Evolutionary conservation across 2,113 vertebrate genomes (phyloP).

Genomic region (Pteropus alecto): DNA sequence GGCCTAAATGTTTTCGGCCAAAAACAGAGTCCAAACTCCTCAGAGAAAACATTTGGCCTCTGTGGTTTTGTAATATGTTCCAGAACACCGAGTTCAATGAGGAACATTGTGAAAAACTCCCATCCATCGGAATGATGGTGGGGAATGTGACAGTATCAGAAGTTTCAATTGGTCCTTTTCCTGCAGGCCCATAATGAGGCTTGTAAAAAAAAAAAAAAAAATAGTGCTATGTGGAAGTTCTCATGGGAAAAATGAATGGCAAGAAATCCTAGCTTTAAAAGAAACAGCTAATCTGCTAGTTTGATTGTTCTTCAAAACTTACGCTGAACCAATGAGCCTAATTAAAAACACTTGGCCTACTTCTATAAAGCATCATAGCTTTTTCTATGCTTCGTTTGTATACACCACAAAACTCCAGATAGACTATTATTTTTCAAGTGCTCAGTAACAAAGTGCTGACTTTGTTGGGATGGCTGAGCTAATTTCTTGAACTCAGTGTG

Average conservation of each 20-base stretch:
- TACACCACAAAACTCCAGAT: slow-evolving; percentile 83
- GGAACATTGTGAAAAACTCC: slow-evolving; percentile 87
- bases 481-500: slow-evolving; percentile 89
- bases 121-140: slow-evolving; percentile 82
- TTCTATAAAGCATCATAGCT: slow-evolving; percentile 87
- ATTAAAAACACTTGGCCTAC: slow-evolving; percentile 90
- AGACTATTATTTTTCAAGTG: slow-evolving; percentile 86
- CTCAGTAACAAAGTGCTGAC: slow-evolving; percentile 89
- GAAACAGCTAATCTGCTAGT: slow-evolving; percentile 89
- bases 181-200: slow-evolving; percentile 83
- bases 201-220: slow-evolving; percentile 80
- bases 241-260: slow-evolving; percentile 90
- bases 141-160: slow-evolving; percentile 87
- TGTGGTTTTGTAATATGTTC: slow-evolving; percentile 91
- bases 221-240: slow-evolving; percentile 86
- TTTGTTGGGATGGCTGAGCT: slow-evolving; percentile 89
- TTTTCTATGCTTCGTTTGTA: slow-evolving; percentile 87
- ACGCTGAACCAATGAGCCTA: slow-evolving; percentile 89
- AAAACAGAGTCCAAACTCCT: slow-evolving; percentile 87
- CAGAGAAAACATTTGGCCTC: slow-evolving; percentile 90
- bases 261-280: slow-evolving; percentile 88
- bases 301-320: slow-evolving; percentile 91
- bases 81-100: slow-evolving; percentile 87
- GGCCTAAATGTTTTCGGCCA: slow-evolving; percentile 86
- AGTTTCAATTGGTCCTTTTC: slow-evolving; percentile 87